Percentiles rank a stretch among this genome's conserved stretches.
Conservation (phyloP, 2,797 vertebrate species). For the Perodicticus potto region DNA sequence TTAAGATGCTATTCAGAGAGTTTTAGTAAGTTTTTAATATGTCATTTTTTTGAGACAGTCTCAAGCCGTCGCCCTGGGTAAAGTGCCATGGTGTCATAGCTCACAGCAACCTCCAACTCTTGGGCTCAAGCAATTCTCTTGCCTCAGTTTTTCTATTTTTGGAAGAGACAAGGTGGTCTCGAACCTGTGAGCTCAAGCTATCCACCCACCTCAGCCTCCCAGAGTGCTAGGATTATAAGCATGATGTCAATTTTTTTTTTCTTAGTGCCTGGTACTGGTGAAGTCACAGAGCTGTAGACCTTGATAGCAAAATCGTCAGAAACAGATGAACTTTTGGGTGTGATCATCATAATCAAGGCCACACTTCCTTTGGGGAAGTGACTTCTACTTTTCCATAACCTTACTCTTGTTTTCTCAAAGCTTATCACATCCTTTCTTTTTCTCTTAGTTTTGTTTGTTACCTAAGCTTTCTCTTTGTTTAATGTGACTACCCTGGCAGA, state of each 20-base stretch:
- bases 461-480: not conserved
- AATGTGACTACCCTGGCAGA: not conserved
- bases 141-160: too few relatives aligned
- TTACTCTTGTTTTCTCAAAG: not conserved
- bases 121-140: too few relatives aligned
- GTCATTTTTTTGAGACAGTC: not conserved
- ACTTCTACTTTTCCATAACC: not conserved
- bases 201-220: too few relatives aligned
- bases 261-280: not conserved
- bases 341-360: not conserved
- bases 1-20: not conserved
- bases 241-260: not conserved
- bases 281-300: not conserved
- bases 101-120: too few relatives aligned
- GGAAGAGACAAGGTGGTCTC: too few relatives aligned
- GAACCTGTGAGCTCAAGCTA: too few relatives aligned
- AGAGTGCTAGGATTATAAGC: too few relatives aligned
- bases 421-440: not conserved
- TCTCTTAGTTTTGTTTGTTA: not conserved
- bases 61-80: too few relatives aligned
- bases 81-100: too few relatives aligned
- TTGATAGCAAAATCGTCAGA: not conserved
- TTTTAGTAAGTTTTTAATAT: not conserved
- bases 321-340: not conserved
- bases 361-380: not conserved